These are phyloP conservation scores for Salmo trutta DNA, from an alignment of 2,797 vertebrate genomes.

Conservation along the genomic window DNA sequence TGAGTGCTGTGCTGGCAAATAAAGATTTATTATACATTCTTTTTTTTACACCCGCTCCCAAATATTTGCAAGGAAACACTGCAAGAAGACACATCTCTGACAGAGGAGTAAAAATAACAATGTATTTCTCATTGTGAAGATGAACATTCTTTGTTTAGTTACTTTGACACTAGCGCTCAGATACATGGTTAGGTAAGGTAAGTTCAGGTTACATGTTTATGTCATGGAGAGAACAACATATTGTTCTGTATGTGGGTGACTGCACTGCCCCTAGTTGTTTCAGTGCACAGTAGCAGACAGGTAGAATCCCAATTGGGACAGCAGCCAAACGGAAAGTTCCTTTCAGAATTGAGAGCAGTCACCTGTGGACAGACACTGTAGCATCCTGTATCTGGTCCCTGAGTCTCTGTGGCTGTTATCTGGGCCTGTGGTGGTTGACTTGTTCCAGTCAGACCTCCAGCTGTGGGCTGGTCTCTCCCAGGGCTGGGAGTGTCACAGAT, in stretches of 20 bases:
- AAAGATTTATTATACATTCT: slow-evolving; percentile 45
- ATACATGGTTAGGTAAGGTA: slow-evolving; percentile 27
- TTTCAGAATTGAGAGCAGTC: slow-evolving; percentile 21
- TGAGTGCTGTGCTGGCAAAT: slow-evolving; percentile 56
- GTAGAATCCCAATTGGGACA: slow-evolving; percentile 19
- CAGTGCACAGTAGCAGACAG: slow-evolving; percentile 33
- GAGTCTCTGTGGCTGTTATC: not conserved
- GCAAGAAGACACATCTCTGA: slow-evolving; percentile 7
- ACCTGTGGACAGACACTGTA: slow-evolving; percentile 18
- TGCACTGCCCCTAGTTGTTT: slow-evolving; percentile 46
- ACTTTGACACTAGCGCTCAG: slow-evolving; percentile 46
- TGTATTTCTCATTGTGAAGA: not conserved
- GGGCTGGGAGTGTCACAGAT: slow-evolving; percentile 37
- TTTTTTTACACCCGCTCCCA: slow-evolving; percentile 31
- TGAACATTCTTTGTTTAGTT: slow-evolving; percentile 27
- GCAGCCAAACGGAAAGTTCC: slow-evolving; percentile 37
- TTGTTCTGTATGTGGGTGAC: slow-evolving; percentile 18
- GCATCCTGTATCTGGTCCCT: not conserved
- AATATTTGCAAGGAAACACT: not conserved
- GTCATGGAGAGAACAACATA: not conserved
- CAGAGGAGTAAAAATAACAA: slow-evolving; percentile 17
- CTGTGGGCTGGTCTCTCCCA: not conserved
- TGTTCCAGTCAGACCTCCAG: slow-evolving; percentile 29
- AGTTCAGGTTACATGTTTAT: not conserved
- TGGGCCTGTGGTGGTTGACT: not conserved